Evolutionary conservation across 2,797 vertebrate genomes (phyloP).

Genomic region (Benthosema pterotum): DNA sequence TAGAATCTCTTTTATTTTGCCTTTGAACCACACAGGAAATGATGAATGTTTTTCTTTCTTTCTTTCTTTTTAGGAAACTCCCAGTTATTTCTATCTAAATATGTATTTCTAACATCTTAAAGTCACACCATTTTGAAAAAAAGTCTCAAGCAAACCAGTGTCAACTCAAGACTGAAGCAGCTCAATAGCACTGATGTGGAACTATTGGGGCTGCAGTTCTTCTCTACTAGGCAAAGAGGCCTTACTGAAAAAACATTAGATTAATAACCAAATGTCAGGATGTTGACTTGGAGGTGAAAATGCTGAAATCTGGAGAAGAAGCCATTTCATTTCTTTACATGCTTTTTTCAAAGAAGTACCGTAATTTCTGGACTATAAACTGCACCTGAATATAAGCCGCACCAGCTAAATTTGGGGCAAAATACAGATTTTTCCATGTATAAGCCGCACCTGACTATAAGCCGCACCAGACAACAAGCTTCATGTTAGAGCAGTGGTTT

Average conservation of each 20-base stretch:
- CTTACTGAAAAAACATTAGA: constrained; percentile 70
- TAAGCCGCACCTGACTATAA: too few relatives aligned
- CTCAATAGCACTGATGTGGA: constrained; percentile 56
- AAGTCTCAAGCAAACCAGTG: constrained; percentile 55
- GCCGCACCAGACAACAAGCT: too few relatives aligned
- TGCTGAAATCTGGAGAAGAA: constrained; percentile 49
- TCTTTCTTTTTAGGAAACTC: constrained; percentile 67
- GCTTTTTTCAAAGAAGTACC: constrained; percentile 21
- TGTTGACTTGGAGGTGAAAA: constrained; percentile 63
- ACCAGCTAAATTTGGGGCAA: too few relatives aligned
- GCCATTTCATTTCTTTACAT: constrained; percentile 50
- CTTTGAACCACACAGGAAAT: constrained; percentile 79
- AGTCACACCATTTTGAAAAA: constrained; percentile 65
- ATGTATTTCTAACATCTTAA: constrained; percentile 69
- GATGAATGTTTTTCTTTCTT: constrained; percentile 58
- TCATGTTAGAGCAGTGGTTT: too few relatives aligned
- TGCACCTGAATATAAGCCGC: too few relatives aligned
- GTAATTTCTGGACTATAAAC: too few relatives aligned
- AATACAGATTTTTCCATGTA: too few relatives aligned
- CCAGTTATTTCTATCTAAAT: constrained; percentile 76
- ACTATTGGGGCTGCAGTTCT: constrained; percentile 55
- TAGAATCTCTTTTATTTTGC: constrained; percentile 76
- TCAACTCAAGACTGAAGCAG: constrained; percentile 46
- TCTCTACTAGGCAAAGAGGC: constrained; percentile 58
- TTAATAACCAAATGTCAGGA: constrained; percentile 66